A percentile compares a stretch with the other conserved stretches of the same genome.
phyloP scores from a whole-genome alignment of 2,113 vertebrate genomes.

The Hoplias malabaricus region DNA sequence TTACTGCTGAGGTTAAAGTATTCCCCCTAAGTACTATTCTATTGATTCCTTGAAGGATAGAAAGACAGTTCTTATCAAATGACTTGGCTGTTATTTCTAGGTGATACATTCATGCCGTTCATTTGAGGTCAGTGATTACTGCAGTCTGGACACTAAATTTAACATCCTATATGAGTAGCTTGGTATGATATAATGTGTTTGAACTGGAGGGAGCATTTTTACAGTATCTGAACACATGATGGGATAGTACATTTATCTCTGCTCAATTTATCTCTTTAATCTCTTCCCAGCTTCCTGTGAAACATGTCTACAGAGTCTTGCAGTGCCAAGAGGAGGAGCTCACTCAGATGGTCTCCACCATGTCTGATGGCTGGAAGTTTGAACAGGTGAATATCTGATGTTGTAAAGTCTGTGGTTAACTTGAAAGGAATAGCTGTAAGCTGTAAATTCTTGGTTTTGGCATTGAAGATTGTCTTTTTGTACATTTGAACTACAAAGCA shows the following conservation, averaged over 20 bases:
- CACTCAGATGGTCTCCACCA: conserved; percentile 98
- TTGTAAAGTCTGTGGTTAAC: not conserved
- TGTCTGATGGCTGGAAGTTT: conserved; percentile 99
- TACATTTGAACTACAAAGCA: not conserved
- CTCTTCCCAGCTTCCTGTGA: conserved; percentile 84
- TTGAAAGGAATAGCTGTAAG: not conserved
- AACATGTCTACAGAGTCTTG: conserved; percentile 96
- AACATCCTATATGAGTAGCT: not conserved
- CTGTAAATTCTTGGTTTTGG: not conserved
- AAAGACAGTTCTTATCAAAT: not conserved
- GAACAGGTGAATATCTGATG: conserved; percentile 79
- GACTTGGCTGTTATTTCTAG: not conserved
- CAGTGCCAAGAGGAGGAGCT: conserved; percentile 98
- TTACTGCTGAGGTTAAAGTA: not conserved
- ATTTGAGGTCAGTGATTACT: conserved; percentile 3
- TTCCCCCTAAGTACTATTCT: not conserved
- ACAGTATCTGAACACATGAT: not conserved
- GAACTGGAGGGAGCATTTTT: not conserved
- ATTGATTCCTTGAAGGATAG: not conserved
- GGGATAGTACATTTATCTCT: not conserved
- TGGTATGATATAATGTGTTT: not conserved
- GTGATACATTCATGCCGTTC: not conserved
- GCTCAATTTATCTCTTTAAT: not conserved
- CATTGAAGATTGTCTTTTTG: not conserved
- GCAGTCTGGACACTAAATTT: not conserved